Conservation (phyloP, 92 coral and sea anemone species). For the Ricordea florida region DNA sequence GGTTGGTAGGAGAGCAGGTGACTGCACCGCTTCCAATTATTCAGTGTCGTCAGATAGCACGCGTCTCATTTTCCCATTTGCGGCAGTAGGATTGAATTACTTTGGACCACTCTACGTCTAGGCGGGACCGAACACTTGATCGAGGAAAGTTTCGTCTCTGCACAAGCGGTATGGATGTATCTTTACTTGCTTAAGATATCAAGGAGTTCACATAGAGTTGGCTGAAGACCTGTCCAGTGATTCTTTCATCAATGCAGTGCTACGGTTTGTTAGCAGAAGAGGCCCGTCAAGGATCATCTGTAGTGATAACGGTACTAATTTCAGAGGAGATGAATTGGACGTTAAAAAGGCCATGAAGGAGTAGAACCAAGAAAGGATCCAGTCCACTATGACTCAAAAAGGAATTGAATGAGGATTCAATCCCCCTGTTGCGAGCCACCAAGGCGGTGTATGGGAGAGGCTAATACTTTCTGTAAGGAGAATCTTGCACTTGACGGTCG, state of each 20-base stretch:
- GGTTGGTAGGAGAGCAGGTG: too few species aligned
- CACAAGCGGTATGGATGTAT: slow-evolving; percentile 63
- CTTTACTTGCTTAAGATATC: slow-evolving; percentile 59
- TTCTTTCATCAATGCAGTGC: slow-evolving; percentile 55
- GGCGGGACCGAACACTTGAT: too few species aligned
- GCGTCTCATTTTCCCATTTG: too few species aligned
- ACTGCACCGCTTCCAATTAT: too few species aligned
- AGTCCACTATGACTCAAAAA: slow-evolving; percentile 7
- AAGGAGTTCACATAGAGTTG: slow-evolving; percentile 63
- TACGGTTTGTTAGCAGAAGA: slow-evolving; percentile 52
- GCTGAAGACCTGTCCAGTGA: slow-evolving; percentile 57
- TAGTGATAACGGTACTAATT: slow-evolving; percentile 67
- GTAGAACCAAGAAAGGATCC: slow-evolving; percentile 41
- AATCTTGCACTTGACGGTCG: slow-evolving; percentile 27
- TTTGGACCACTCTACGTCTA: too few species aligned
- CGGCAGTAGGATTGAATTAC: too few species aligned
- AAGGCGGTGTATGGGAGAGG: slow-evolving; percentile 57
- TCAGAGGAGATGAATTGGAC: slow-evolving; percentile 55
- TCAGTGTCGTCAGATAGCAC: too few species aligned
- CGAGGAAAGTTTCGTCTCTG: neutral
- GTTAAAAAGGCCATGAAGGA: slow-evolving; percentile 36
- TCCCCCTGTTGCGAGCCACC: too few species aligned
- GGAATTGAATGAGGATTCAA: slow-evolving; percentile 51
- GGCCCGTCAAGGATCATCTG: slow-evolving; percentile 58
- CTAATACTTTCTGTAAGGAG: slow-evolving; percentile 23